Evolutionary conservation across 2,113 vertebrate species (phyloP), one percentile per base, ranked within the genome.

Genomic region (Varanus komodoensis): DNA sequence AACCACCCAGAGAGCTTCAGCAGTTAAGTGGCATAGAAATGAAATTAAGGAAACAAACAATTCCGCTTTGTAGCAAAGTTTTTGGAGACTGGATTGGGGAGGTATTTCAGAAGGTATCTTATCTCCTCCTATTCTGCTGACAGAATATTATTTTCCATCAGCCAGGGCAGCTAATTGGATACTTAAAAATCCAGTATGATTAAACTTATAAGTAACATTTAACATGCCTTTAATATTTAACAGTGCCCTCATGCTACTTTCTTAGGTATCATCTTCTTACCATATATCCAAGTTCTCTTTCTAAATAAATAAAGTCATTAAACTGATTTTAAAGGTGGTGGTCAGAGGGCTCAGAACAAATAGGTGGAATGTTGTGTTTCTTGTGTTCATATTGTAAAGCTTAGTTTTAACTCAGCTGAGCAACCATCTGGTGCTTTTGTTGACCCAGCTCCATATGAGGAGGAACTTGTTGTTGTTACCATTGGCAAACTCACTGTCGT

Each of bases 391-490:
- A 95, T 95, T 91, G 88, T 74, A 93, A 81, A 1, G 92, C 90
- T 68, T 92, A 91, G 90, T 91, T 0, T 0, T 91, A 0, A 75
- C 93, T 95, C 90, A 75, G 1, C 90, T 86, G 68, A 32, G 88
- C 86, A 89, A 90, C 95, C 95, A 95, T 95, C 95, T 96, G 96
- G 93, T 90, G 74, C 95, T 91, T 92, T 94, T 92, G 84, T 89
- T 88, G 57, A 90, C 92, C 88, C 93, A 95, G 89, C 94, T 73
- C 95, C 94, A 95, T 89, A 91, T 74, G 77, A 91, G 67, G 91
- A 86, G 91, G 91, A 91, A 44, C 38, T 44, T 44, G 38, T 44
- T 44, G 38, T 44, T 44, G 38, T 44, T 44, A 44, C 38, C 38
- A 44, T 44, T 44, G 38, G 38, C 38, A 44, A 44, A 44, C 38